Percentiles rank a stretch among this genome's conserved stretches.
These are phyloP conservation scores for Takifugu ocellatus DNA, from an alignment of 2,797 vertebrate species.

Conservation along the genomic window DNA sequence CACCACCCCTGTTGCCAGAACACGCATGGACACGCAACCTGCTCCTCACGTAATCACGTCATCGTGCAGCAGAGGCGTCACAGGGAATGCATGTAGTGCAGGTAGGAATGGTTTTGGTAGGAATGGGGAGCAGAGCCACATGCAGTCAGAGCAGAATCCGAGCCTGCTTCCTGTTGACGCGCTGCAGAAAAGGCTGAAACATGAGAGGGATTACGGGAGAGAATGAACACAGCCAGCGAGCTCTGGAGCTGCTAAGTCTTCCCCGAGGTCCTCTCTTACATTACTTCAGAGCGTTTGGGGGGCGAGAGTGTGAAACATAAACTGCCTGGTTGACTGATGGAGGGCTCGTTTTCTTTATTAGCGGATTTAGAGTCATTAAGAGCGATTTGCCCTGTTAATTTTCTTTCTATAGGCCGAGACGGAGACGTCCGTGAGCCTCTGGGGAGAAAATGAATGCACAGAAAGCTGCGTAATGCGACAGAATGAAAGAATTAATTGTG, in stretches of 20 bases:
- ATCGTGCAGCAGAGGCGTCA: slow-evolving; percentile 7
- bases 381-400: slow-evolving; percentile 42
- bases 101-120: too few relatives aligned
- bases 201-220: slow-evolving; percentile 49
- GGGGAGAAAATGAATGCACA: slow-evolving; percentile 9
- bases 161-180: slow-evolving; percentile 34
- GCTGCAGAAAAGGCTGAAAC: slow-evolving; percentile 49
- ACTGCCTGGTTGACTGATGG: slow-evolving; percentile 39
- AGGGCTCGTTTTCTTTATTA: slow-evolving; percentile 55
- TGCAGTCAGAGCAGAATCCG: slow-evolving; percentile 7
- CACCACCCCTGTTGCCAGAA: slow-evolving; percentile 44
- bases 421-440: slow-evolving; percentile 28
- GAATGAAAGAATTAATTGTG: slow-evolving; percentile 25
- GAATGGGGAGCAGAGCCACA: slow-evolving; percentile 3
- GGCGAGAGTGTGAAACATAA: slow-evolving; percentile 45
- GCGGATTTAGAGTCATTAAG: slow-evolving; percentile 58
- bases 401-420: slow-evolving; percentile 28
- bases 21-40: slow-evolving; percentile 42
- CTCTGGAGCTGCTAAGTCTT: slow-evolving; percentile 38
- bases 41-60: slow-evolving; percentile 56
- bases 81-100: too few relatives aligned
- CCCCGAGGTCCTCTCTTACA: slow-evolving; percentile 49
- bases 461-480: slow-evolving; percentile 20
- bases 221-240: slow-evolving; percentile 37
- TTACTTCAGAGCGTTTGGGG: slow-evolving; percentile 38